Base-by-base conservation (phyloP, 2,888 invertebrate species). In the Mimumesa dahlbomi region DNA sequence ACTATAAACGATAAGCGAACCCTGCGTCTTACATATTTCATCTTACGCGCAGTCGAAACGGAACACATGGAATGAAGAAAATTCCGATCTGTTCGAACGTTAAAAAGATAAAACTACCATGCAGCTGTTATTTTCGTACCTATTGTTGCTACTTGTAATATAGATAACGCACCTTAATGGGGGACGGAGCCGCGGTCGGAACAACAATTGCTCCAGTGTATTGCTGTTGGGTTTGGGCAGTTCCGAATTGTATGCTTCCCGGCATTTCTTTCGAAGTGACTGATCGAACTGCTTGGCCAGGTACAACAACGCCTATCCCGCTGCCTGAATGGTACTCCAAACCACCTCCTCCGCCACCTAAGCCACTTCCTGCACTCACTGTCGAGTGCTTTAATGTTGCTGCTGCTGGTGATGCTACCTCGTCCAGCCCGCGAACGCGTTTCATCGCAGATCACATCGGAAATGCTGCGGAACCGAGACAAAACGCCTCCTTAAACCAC, bases 401-500 rank as follows among this genome's bases (percentile, higher is more conserved):
- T 58, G 91, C 88, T 62, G 90, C 88, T 66, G 86, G 86, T 83
- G 86, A 87, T 85, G 84, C 75, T 86, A 88, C 85, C 77, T 89
- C 89, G 82, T 89, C 89, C 87, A 87, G 87, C 88, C 88, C 89
- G 62, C 88, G 89, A 86, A 87, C 88, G 87, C 93, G 92, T 92
- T 93, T 93, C 93, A 93, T 93, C 91, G 92, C 92, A 92, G 92
- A 91, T 93, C 90, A 92, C 92, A 92, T 92, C 90, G 90, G 91
- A 90, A 90, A 90, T 89, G 90, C 92, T 92, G 89, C 19, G 90
- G 90, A 58, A 31, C 22, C 34, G 9, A 54, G 31, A 34, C n/a
- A 21, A 9, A 34, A 9, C 16, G 13, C n/a, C 7, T 56, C 36
- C 14, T 34, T 36, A 21, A 49, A 49, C 11, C 18, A 31, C 22